phyloP scores from a whole-genome alignment of 2,113 vertebrate genomes.

The Meles meles region DNA sequence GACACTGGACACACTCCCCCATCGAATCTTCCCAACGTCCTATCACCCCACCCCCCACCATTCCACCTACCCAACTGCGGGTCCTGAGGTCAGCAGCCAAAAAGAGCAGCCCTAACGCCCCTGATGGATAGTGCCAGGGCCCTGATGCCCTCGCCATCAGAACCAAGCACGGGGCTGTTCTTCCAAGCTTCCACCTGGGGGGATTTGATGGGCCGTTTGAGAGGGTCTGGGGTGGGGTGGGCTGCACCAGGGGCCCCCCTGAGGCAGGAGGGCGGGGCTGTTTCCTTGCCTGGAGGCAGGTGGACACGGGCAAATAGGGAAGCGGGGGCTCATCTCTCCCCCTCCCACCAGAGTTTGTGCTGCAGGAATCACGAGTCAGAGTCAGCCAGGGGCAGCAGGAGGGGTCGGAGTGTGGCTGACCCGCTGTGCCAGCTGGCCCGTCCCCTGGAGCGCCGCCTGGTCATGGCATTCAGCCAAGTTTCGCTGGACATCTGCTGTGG shows the following conservation, averaged over 20 bases:
- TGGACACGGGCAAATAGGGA: not conserved
- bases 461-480: accelerated
- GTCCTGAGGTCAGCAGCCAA: not conserved
- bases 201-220: not conserved
- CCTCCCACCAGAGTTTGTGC: not conserved
- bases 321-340: not conserved
- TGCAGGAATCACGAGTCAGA: accelerated
- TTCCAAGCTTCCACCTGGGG: accelerated
- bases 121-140: not conserved
- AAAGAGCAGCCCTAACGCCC: not conserved
- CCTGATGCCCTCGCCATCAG: not conserved
- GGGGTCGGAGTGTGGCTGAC: accelerated
- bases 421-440: accelerated
- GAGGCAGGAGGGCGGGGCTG: not conserved
- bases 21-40: accelerated
- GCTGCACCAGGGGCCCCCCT: not conserved
- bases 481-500: not conserved
- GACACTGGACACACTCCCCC: not conserved
- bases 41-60: not conserved
- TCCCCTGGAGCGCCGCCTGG: not conserved
- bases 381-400: not conserved
- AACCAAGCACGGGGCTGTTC: not conserved
- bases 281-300: not conserved
- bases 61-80: not conserved
- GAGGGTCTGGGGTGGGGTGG: not conserved